phyloP scores from a whole-genome alignment of 1,140 invertebrate genomes.

The Dendrolimus punctatus region DNA sequence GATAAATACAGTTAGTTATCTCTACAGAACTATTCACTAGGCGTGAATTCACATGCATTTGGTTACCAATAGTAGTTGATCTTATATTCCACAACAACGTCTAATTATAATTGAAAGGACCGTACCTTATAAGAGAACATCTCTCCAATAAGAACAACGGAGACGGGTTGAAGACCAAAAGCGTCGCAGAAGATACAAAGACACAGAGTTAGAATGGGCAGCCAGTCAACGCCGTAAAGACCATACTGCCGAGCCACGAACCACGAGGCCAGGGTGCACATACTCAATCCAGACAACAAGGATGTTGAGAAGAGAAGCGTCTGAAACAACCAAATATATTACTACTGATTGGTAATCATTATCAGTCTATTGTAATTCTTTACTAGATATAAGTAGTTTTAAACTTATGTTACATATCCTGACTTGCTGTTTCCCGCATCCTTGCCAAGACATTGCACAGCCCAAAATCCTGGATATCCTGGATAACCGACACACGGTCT shows the following conservation, averaged over 20 bases:
- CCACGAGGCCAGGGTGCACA: constrained; percentile 48
- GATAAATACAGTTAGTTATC: too few relatives aligned
- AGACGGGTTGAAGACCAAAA: constrained; percentile 43
- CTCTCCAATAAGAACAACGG: constrained; percentile 43
- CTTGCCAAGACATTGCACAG: too few relatives aligned
- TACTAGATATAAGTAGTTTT: not conserved
- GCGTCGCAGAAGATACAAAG: constrained; percentile 57
- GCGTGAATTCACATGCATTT: too few relatives aligned
- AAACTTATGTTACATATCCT: too few relatives aligned
- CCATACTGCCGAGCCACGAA: constrained; percentile 31
- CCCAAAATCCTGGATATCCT: too few relatives aligned
- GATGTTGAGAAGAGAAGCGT: constrained; percentile 34
- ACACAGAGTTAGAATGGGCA: constrained; percentile 44
- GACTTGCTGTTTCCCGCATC: too few relatives aligned
- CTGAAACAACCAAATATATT: constrained; percentile 23
- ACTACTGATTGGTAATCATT: constrained; percentile 1
- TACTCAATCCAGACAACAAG: constrained; percentile 43
- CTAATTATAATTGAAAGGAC: not conserved
- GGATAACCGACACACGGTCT: too few relatives aligned
- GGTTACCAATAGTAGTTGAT: too few relatives aligned
- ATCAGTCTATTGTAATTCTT: not conserved
- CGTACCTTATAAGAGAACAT: constrained; percentile 59
- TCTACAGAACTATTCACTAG: too few relatives aligned
- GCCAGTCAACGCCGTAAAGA: constrained; percentile 29
- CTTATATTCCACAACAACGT: too few relatives aligned